Percentiles rank a stretch among this genome's conserved stretches.
Conservation (phyloP, 2,113 vertebrate species). For the Aphyosemion australe region DNA sequence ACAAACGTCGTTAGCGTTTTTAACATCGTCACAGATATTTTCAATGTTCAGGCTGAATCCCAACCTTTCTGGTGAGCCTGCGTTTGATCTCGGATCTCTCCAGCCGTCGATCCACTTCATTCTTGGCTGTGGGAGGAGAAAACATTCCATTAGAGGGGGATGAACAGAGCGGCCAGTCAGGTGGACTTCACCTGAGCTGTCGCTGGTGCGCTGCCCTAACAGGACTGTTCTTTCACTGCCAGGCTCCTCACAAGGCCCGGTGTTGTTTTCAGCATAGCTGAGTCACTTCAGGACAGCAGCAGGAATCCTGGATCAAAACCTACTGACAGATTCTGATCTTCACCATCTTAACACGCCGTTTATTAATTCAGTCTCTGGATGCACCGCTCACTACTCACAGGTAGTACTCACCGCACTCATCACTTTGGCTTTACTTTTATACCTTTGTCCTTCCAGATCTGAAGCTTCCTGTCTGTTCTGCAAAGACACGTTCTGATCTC, state of each 20-base stretch:
- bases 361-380: neutral
- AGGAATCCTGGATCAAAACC: slow-evolving; percentile 21
- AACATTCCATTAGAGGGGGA: slow-evolving; percentile 46
- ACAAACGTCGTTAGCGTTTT: neutral
- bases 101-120: slow-evolving; percentile 88
- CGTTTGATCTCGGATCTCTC: slow-evolving; percentile 96
- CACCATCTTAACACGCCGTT: no score
- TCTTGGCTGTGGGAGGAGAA: slow-evolving; percentile 83
- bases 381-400: no score
- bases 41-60: neutral
- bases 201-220: slow-evolving; percentile 13
- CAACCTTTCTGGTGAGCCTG: slow-evolving; percentile 95
- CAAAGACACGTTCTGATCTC: no score
- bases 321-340: slow-evolving; percentile 37
- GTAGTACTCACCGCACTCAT: no score
- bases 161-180: slow-evolving; percentile 35
- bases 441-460: no score
- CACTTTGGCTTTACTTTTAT: neutral
- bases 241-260: slow-evolving; percentile 34
- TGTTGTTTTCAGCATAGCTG: slow-evolving; percentile 37
- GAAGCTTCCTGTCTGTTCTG: no score
- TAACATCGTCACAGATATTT: neutral
- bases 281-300: slow-evolving; percentile 10
- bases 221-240: slow-evolving; percentile 30
- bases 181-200: slow-evolving; percentile 48